Base-by-base conservation (phyloP, 2,888 invertebrate species). In the Eupithecia vulgata region DNA sequence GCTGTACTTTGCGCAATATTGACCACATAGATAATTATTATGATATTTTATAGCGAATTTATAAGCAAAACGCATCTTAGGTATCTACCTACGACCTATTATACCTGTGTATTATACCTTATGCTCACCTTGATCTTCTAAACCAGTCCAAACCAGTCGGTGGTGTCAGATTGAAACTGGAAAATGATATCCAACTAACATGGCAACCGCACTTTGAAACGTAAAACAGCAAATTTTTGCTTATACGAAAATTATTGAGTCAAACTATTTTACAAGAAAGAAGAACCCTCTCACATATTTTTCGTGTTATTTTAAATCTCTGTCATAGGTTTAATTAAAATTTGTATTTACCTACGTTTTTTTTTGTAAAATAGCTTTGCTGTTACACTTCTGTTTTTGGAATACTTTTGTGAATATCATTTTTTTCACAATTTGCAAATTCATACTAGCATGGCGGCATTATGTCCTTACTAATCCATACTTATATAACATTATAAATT, bases 91-190 rank as follows among this genome's bases (percentile, higher is more conserved):
- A 30, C 30, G 1, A 30, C 30, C 30, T 30, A 30, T 30, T 30
- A 30, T 30, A 30, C 30, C 30, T 30, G n/a, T 30, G 30, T n/a
- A 13, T n/a, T 15, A 30, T 34, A 59, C 59, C 59, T 59, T 13
- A 30, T 2, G 64, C 21, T 35, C 13, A 64, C 64, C 70, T 70
- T 70, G 65, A 70, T 65, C 70, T 70, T 70, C 65, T 37, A 65
- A 70, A 70, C 70, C n/a, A 65, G 70, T 25, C 13, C 10, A 13
- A 48, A 65, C 70, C 52, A 40, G 70, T 57, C 52, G 12, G 57
- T 13, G 57, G 25, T 57, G 57, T 57, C 57, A 57, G 25, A 57
- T 57, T 12, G 25, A 57, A 57, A 57, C 57, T 25, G 25, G 57
- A 25, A 57, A 57, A 13, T 13, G 57, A 17, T 35, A 21, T 61